Evolutionary conservation across 2,888 invertebrate species (phyloP), one percentile per base, ranked within the genome.

Genomic region (Ophion costatus): DNA sequence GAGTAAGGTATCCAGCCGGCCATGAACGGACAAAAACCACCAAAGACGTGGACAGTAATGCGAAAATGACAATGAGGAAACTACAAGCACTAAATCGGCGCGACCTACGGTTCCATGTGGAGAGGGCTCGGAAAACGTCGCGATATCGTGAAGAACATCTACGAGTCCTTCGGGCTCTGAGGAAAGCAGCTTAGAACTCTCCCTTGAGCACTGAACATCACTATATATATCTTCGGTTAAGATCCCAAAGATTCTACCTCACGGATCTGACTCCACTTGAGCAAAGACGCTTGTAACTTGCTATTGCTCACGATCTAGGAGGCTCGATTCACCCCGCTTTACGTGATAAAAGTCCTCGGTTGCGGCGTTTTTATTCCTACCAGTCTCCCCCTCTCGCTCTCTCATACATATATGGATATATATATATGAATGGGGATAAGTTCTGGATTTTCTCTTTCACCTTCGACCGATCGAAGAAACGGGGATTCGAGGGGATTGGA

Each of bases 401-500:
- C 29, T 29, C 22, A 59, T 59, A 73, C 56, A 45, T 63, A 59
- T 10, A 14, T 42, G 57, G 61, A 0, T 22, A 7, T 38, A 11
- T 73, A 38, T 73, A 20, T 73, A 38, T 59, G 11, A 64, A 7
- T 24, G 11, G 2, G 29, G n/a, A 11, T 24, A 22, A 59, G 59
- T 77, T 77, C 51, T 51, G 66, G 20, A 64, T 80, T 67, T 80
- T 29, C 59, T 71, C 57, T 76, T 84, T 84, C 76, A 75, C 83
- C 80, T 71, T 83, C 80, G 61, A 75, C 45, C 73, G 29, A 29
- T 29, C 29, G 29, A 29, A 17, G 24, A 59, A 67, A 73, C 66
- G 57, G 66, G 71, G 38, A 59, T 71, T 74, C n/a, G 14, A n/a
- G 38, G 59, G 73, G 45, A 59, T 80, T 64, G 66, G 80, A 29